Evolutionary conservation across 2,797 vertebrate species (phyloP).

Genomic region (Podarcis siculus): DNA sequence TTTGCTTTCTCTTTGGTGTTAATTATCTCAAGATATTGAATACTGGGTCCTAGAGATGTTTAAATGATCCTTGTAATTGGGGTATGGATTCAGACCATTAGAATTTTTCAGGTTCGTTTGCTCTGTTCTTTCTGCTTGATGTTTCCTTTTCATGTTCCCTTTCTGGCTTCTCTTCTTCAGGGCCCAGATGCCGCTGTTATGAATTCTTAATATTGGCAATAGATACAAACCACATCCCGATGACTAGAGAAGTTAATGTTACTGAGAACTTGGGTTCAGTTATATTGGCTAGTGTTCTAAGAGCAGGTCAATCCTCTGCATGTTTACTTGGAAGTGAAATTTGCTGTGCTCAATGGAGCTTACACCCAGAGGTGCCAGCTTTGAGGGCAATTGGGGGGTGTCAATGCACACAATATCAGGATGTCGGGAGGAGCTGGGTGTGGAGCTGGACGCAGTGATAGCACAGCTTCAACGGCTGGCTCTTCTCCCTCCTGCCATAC

Average conservation of each 20-base stretch:
- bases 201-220: neutral
- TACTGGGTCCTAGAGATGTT: neutral
- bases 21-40: neutral
- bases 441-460: no score
- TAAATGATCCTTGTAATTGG: neutral
- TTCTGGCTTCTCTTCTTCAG: neutral
- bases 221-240: neutral
- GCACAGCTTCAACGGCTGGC: no score
- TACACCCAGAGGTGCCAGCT: neutral
- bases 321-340: neutral
- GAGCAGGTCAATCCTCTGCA: neutral
- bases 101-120: constrained; percentile 1
- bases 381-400: no score
- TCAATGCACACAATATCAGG: no score
- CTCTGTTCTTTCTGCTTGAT: neutral
- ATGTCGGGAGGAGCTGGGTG: no score
- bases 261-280: neutral
- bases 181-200: neutral
- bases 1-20: neutral
- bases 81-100: neutral
- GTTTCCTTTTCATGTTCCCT: neutral
- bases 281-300: neutral
- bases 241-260: neutral
- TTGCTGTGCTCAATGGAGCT: neutral
- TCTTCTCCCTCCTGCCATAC: no score